Evolutionary conservation across 2,888 invertebrate genomes (phyloP).

Genomic region (Hetaerina titia): DNA sequence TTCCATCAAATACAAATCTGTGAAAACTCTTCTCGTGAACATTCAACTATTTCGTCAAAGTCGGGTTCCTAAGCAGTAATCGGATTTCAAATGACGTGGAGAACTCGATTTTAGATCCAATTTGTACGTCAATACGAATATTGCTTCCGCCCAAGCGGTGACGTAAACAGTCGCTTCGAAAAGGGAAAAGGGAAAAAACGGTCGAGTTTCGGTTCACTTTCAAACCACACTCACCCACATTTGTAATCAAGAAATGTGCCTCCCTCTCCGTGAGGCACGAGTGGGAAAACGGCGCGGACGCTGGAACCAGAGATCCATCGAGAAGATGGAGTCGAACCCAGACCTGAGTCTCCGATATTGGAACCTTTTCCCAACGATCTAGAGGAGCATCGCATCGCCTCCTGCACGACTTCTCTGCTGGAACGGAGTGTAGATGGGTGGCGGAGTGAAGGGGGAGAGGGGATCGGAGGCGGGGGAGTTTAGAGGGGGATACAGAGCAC

Average conservation of each 20-base stretch:
- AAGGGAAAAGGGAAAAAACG: neutral
- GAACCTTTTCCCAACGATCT: neutral
- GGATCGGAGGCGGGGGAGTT: neutral
- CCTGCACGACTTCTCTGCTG: neutral
- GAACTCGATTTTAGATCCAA: neutral
- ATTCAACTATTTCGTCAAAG: neutral
- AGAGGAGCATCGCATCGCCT: neutral
- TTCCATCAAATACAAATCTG: too few species aligned
- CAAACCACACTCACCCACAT: neutral
- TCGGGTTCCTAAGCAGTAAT: neutral
- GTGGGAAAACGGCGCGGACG: too few species aligned
- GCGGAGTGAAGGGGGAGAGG: neutral
- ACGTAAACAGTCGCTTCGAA: neutral
- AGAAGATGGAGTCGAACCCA: too few species aligned
- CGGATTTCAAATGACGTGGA: neutral
- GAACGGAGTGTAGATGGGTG: neutral
- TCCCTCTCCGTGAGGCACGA: too few species aligned
- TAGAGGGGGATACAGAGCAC: neutral
- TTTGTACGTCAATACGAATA: neutral
- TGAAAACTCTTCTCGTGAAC: too few species aligned
- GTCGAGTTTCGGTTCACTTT: neutral
- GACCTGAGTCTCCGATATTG: too few species aligned
- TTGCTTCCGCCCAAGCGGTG: neutral
- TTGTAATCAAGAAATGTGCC: neutral
- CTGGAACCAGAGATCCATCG: too few species aligned